A percentile compares a stretch with the other conserved stretches of the same genome.
These are phyloP conservation scores for Sylvilagus floridanus DNA, from an alignment of 2,797 vertebrate genomes.

Conservation along the genomic window DNA sequence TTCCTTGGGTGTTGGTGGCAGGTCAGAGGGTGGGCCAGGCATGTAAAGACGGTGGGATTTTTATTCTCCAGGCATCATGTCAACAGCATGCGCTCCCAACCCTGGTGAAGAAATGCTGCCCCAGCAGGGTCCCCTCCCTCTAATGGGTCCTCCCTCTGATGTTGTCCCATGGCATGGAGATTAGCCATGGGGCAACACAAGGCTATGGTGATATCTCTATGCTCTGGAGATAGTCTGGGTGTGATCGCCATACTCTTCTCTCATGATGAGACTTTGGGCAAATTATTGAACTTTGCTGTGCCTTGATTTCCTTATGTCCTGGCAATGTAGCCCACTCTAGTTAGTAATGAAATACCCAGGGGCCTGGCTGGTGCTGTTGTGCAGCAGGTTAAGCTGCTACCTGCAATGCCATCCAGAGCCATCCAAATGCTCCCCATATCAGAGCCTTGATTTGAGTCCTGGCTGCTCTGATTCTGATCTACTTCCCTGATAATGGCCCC, in stretches of 20 bases:
- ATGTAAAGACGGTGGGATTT: background rate
- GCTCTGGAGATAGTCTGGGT: background rate
- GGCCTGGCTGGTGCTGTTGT: background rate
- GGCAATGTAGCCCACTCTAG: background rate
- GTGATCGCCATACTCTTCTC: background rate
- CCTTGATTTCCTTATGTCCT: background rate
- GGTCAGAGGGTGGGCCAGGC: rapidly evolving
- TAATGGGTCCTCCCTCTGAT: too few relatives aligned
- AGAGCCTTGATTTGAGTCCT: too few relatives aligned
- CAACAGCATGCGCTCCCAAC: background rate
- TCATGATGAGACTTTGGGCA: background rate
- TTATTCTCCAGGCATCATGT: background rate
- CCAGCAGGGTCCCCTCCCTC: background rate
- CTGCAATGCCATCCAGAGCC: background rate
- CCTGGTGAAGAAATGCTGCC: background rate
- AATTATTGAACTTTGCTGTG: background rate
- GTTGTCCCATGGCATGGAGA: background rate
- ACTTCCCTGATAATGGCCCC: too few relatives aligned
- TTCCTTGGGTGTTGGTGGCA: rapidly evolving
- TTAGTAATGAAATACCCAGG: background rate
- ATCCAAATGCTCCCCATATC: too few relatives aligned
- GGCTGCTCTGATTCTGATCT: too few relatives aligned
- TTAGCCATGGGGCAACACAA: background rate
- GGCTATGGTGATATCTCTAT: background rate
- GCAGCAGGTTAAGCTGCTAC: background rate